Percentiles rank a stretch among this genome's conserved stretches.
These are phyloP conservation scores for Antedon mediterranea DNA, from an alignment of 53 echinoderm and acorn worm species.

Conservation along the genomic window DNA sequence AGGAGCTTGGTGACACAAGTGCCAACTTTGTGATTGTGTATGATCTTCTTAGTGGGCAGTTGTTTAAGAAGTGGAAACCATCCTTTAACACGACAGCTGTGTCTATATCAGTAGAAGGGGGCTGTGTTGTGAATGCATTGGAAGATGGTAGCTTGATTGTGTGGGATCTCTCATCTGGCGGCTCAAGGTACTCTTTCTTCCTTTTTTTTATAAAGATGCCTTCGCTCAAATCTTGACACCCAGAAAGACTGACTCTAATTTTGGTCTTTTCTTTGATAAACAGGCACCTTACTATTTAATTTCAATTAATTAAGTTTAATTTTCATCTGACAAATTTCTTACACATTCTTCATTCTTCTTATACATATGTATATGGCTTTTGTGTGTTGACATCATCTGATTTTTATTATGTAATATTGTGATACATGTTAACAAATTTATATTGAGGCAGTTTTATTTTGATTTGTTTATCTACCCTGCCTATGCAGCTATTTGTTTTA, in stretches of 20 bases:
- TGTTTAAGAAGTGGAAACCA: conserved; percentile 99
- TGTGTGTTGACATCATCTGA: too few species aligned
- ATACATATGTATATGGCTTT: too few species aligned
- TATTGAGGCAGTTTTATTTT: too few species aligned
- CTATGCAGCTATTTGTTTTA: too few species aligned
- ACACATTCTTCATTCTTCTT: too few species aligned
- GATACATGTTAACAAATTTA: too few species aligned
- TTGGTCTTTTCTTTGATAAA: neutral
- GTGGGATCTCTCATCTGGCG: conserved; percentile 85
- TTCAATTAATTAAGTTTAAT: too few species aligned
- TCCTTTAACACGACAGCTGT: conserved; percentile 84
- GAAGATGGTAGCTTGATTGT: conserved; percentile 64
- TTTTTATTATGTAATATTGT: too few species aligned
- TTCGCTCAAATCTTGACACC: too few species aligned
- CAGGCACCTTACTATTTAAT: neutral
- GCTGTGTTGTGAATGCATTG: conserved; percentile 89
- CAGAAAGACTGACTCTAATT: neutral
- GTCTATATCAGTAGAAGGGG: conserved; percentile 80
- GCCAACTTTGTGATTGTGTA: conserved; percentile 98
- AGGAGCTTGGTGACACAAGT: conserved; percentile 78
- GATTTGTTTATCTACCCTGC: too few species aligned
- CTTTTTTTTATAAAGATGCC: too few species aligned
- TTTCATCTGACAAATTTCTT: too few species aligned
- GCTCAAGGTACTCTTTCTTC: conserved; percentile 88
- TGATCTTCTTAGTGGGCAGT: conserved; percentile 88